A percentile compares a stretch with the other conserved stretches of the same genome.
Evolutionary conservation across 2,888 invertebrate genomes (phyloP).

Genomic region (Synergus umbraculus): DNA sequence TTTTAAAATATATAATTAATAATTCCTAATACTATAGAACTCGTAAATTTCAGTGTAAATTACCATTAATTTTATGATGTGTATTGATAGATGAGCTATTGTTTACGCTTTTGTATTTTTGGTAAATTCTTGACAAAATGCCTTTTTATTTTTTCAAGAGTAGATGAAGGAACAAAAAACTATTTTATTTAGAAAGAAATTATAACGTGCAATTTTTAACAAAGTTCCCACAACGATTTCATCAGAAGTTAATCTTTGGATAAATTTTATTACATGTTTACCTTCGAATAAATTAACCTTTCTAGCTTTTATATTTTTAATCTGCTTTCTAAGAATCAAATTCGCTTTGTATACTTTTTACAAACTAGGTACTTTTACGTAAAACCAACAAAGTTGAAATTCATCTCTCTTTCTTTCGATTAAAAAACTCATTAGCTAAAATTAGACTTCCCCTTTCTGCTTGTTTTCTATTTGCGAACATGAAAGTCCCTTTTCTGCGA

Average conservation of each 20-base stretch:
- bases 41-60: neutral
- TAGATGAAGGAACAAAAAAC: neutral
- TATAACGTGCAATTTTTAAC: neutral
- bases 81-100: slow-evolving; percentile 33
- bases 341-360: neutral
- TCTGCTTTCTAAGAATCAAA: neutral
- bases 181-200: neutral
- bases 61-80: neutral
- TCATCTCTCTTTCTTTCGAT: neutral
- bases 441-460: neutral
- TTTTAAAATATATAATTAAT: too few relatives aligned
- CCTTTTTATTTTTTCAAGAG: slow-evolving; percentile 1
- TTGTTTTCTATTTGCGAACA: neutral
- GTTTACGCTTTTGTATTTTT: slow-evolving; percentile 19
- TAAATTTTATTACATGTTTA: neutral
- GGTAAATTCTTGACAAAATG: neutral
- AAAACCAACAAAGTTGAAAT: neutral
- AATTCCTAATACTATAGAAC: neutral
- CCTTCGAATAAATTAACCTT: neutral
- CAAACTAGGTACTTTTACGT: too few relatives aligned
- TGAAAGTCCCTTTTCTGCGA: slow-evolving; percentile 31
- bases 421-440: slow-evolving; percentile 1
- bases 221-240: neutral
- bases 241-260: neutral
- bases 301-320: neutral